Evolutionary conservation across 2,888 invertebrate genomes (phyloP).

Genomic region (Hydroisotoma schaefferi): DNA sequence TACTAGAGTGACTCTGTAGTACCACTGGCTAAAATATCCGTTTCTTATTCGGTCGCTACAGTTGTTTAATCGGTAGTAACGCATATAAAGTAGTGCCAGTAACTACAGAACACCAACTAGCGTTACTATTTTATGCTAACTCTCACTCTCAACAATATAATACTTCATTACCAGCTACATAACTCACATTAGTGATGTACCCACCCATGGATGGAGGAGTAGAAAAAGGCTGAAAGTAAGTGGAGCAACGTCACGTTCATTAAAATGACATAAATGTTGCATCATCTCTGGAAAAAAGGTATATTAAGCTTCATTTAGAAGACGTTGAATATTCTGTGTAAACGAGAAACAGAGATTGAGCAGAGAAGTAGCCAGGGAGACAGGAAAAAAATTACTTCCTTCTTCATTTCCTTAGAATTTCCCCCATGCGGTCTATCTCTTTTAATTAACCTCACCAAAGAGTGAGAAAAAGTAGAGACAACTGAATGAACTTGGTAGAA

Average conservation of each 20-base stretch:
- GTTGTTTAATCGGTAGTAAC: no score
- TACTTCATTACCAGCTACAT: no score
- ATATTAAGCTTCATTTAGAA: constrained; percentile 19
- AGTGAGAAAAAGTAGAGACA: constrained; percentile 21
- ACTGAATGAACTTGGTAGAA: no score
- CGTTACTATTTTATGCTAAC: no score
- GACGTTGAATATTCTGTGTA: neutral
- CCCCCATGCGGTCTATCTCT: constrained; percentile 44
- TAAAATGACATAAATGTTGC: constrained; percentile 47
- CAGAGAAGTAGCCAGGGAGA: constrained; percentile 7
- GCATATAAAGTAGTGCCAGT: no score
- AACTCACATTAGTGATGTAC: no score
- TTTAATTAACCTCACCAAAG: constrained; percentile 44
- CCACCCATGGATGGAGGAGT: no score
- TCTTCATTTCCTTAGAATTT: constrained; percentile 43
- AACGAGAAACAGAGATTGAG: neutral
- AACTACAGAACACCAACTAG: no score
- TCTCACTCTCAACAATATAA: no score
- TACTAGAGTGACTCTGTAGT: no score
- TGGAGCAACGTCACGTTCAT: constrained; percentile 41
- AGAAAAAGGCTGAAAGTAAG: constrained; percentile 14
- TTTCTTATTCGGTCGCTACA: no score
- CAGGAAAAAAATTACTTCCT: constrained; percentile 35
- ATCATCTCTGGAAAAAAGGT: constrained; percentile 38
- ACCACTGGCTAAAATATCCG: no score